A percentile compares a stretch with the other conserved stretches of the same genome.
These are phyloP conservation scores for Pachyrhynchus sulphureomaculatus DNA, from an alignment of 1,140 invertebrate species.

Conservation along the genomic window DNA sequence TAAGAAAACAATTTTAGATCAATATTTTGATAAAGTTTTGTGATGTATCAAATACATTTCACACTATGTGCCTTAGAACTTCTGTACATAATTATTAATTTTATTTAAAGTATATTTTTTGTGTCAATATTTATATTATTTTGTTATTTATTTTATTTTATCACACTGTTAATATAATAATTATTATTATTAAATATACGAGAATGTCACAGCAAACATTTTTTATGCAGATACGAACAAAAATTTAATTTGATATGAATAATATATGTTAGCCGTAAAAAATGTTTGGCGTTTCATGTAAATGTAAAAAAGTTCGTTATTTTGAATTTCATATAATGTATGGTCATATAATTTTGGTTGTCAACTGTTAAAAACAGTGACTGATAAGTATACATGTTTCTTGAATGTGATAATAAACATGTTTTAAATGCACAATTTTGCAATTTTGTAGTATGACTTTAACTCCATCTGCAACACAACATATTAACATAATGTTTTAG, in stretches of 20 bases:
- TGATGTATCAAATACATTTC: neutral
- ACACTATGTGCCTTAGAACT: constrained; percentile 19
- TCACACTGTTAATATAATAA: constrained; percentile 39
- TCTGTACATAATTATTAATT: constrained; percentile 35
- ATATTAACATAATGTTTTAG: constrained; percentile 24
- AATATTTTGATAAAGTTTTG: neutral
- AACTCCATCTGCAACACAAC: constrained; percentile 16
- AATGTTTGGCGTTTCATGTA: constrained; percentile 10
- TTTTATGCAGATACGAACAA: too few relatives aligned
- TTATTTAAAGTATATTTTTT: constrained; percentile 46
- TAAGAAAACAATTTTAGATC: neutral
- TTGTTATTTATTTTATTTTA: constrained; percentile 48
- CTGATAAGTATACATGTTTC: constrained; percentile 38
- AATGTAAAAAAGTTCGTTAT: neutral
- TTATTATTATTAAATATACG: neutral
- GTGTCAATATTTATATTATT: constrained; percentile 42
- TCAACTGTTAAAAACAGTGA: constrained; percentile 33
- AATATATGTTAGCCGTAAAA: too few relatives aligned
- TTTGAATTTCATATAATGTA: constrained; percentile 8
- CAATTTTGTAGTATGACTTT: constrained; percentile 35
- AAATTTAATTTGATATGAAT: too few relatives aligned
- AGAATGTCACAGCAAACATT: too few relatives aligned
- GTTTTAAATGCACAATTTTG: constrained; percentile 45
- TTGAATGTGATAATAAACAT: constrained; percentile 50
- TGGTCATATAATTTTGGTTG: constrained; percentile 9